Conservation (phyloP, 2,113 vertebrate genomes). For the Prolemur simus region DNA sequence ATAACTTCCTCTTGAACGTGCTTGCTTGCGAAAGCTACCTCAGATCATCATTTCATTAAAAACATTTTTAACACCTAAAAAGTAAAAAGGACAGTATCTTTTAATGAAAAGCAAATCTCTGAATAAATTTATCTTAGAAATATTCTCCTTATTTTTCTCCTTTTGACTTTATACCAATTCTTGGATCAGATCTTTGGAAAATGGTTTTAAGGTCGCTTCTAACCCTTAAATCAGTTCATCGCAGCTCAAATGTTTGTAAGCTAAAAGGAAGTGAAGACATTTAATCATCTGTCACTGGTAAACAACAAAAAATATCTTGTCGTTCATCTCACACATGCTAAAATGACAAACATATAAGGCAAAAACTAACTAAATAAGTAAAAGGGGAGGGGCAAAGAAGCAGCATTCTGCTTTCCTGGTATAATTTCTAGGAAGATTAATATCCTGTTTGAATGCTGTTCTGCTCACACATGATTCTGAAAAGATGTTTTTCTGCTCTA, state of each 20-base stretch:
- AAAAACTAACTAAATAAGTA: background rate
- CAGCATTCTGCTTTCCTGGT: background rate
- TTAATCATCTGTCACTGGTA: slow-evolving; percentile 15
- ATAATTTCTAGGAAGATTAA: slow-evolving; percentile 56
- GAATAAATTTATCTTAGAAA: background rate
- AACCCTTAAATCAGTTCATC: background rate
- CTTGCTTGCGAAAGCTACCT: background rate
- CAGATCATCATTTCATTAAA: background rate
- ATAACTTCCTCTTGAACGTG: background rate
- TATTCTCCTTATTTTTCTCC: background rate
- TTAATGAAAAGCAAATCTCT: background rate
- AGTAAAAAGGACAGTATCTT: background rate
- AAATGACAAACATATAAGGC: background rate
- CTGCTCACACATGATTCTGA: slow-evolving; percentile 4
- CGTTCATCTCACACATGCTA: background rate
- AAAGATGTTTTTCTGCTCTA: slow-evolving; percentile 17
- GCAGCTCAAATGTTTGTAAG: background rate
- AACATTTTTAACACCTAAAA: slow-evolving; percentile 7
- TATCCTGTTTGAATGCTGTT: slow-evolving; percentile 6
- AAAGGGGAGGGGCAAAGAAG: background rate
- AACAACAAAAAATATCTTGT: background rate
- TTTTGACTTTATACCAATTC: background rate
- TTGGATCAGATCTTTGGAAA: background rate
- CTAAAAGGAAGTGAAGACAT: background rate
- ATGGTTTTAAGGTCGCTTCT: background rate